Conservation (phyloP, 2,113 vertebrate genomes). For the Aegotheles bennettii region DNA sequence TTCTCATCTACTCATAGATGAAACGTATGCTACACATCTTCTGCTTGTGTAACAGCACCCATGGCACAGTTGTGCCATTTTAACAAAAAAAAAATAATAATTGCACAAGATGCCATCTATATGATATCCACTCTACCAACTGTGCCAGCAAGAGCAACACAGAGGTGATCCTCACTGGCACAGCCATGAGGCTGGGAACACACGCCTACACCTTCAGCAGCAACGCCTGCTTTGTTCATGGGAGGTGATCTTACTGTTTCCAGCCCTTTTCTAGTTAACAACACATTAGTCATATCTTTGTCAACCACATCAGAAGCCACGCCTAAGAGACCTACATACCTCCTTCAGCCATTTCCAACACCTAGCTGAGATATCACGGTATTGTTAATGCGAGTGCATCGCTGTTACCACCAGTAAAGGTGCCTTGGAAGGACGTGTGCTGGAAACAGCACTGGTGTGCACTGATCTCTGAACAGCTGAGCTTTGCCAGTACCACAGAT, state of each 20-base stretch:
- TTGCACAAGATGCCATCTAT: not conserved
- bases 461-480: not conserved
- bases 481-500: not conserved
- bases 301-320: not conserved
- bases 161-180: not conserved
- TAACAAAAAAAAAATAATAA: not conserved
- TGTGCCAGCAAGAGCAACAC: not conserved
- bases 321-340: not conserved
- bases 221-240: fast-evolving
- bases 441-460: not conserved
- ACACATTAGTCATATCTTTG: not conserved
- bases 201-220: not conserved
- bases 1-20: not conserved
- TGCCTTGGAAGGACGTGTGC: not conserved
- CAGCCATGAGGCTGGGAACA: not conserved
- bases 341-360: not conserved
- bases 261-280: not conserved
- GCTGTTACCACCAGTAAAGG: not conserved
- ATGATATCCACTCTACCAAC: not conserved
- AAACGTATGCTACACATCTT: not conserved
- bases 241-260: not conserved
- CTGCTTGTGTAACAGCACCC: not conserved
- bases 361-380: not conserved
- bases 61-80: not conserved
- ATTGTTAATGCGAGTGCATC: not conserved